Conservation (phyloP, 1,140 invertebrate species). For the Whitmania pigra region DNA sequence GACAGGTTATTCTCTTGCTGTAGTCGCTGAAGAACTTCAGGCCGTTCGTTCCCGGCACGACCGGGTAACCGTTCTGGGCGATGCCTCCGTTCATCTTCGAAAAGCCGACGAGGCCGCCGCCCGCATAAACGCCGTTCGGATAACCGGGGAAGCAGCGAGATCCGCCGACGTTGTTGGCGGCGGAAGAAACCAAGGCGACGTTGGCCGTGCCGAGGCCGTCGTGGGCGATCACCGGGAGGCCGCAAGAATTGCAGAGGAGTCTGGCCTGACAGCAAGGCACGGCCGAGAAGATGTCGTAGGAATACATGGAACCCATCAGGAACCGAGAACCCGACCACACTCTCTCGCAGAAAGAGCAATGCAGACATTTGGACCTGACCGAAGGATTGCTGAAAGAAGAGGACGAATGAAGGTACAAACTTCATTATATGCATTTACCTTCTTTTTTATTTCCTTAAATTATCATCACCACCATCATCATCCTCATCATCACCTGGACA, state of each 20-base stretch:
- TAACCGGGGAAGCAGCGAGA: background rate
- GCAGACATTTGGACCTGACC: slow-evolving; percentile 65
- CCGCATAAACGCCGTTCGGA: background rate
- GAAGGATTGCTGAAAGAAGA: slow-evolving; percentile 33
- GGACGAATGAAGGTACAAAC: too few relatives aligned
- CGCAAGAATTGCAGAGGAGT: slow-evolving; percentile 51
- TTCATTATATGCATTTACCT: too few relatives aligned
- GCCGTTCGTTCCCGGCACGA: too few relatives aligned
- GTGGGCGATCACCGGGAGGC: slow-evolving; percentile 34
- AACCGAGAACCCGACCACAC: slow-evolving; percentile 83
- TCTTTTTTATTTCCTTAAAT: slow-evolving; percentile 48
- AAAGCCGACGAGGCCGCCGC: background rate
- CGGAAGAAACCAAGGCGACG: too few relatives aligned
- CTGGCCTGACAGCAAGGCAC: slow-evolving; percentile 85
- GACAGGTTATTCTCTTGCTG: slow-evolving; percentile 77
- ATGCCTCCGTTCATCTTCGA: background rate
- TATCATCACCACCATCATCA: slow-evolving; percentile 62
- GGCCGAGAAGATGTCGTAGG: slow-evolving; percentile 91
- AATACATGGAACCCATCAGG: slow-evolving; percentile 89
- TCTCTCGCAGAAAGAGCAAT: slow-evolving; percentile 66
- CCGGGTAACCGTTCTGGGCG: background rate
- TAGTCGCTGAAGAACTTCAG: slow-evolving; percentile 79
- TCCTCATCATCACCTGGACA: slow-evolving; percentile 31
- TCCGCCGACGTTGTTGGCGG: slow-evolving; percentile 31
- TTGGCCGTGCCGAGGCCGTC: slow-evolving; percentile 38